phyloP scores from a whole-genome alignment of 2,113 vertebrate species.

The Petromus typicus region DNA sequence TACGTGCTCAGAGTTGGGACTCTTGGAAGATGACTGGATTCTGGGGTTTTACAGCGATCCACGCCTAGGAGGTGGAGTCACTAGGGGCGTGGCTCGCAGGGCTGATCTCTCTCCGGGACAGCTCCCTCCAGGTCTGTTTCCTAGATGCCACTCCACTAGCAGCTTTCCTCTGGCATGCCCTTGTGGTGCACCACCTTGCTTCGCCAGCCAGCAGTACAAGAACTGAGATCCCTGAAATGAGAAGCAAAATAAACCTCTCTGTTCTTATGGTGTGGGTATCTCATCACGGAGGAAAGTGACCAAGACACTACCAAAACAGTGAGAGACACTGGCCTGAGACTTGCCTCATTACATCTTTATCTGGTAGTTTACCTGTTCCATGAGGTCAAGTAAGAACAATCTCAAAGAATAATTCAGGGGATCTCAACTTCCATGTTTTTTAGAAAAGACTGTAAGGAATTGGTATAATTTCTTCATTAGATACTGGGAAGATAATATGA shows the following conservation, averaged over 20 bases:
- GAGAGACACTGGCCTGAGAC: neutral
- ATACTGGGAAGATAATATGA: neutral
- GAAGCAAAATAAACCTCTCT: neutral
- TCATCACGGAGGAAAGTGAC: neutral
- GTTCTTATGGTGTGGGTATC: neutral
- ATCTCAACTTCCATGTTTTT: neutral
- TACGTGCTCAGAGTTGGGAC: neutral
- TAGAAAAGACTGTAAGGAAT: neutral
- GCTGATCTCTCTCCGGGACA: too few species aligned
- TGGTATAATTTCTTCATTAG: neutral
- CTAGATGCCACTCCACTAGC: neutral
- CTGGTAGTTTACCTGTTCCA: neutral
- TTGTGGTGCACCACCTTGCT: neutral
- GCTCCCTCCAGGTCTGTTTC: neutral
- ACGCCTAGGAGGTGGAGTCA: neutral
- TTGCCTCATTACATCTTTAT: neutral
- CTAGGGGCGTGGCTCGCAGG: neutral
- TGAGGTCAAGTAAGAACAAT: neutral
- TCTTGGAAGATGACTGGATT: neutral
- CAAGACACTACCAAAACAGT: neutral
- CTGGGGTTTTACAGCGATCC: neutral
- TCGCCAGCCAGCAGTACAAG: neutral
- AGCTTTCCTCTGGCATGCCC: neutral
- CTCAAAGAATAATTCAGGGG: neutral
- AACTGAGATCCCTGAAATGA: neutral